Percentiles rank a stretch among this genome's conserved stretches.
phyloP scores from a whole-genome alignment of 2,113 vertebrate species.

The Uropsilus gracilis region DNA sequence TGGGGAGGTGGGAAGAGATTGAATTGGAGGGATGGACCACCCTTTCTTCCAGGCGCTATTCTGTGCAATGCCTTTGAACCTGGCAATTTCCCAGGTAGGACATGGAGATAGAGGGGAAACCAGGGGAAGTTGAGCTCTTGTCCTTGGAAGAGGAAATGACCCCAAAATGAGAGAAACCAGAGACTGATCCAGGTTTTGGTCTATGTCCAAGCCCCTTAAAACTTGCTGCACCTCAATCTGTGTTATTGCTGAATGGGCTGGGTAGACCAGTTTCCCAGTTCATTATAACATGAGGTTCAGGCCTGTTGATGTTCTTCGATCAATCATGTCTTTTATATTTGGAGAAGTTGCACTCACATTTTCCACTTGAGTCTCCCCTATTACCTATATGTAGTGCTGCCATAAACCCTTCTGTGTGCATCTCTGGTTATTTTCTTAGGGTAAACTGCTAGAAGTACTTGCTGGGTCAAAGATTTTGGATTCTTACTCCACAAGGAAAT shows the following conservation, averaged over 20 bases:
- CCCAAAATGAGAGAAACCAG: not conserved
- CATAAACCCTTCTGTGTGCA: not conserved
- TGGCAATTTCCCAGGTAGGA: not conserved
- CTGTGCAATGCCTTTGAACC: not conserved
- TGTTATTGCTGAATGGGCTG: not conserved
- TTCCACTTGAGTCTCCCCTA: not conserved
- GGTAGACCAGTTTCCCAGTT: not conserved
- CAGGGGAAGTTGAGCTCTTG: not conserved
- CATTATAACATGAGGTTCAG: not conserved
- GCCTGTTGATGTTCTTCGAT: not conserved
- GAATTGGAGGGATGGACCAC: too few species aligned
- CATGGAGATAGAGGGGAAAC: not conserved
- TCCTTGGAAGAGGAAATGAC: not conserved
- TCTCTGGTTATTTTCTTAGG: not conserved
- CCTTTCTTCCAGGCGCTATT: not conserved
- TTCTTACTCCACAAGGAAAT: slow-evolving; percentile 1
- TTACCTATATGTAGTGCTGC: not conserved
- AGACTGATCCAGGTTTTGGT: not conserved
- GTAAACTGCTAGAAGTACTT: not conserved
- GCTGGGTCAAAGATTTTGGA: not conserved
- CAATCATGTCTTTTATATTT: not conserved
- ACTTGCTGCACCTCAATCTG: too few species aligned
- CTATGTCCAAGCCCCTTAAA: not conserved
- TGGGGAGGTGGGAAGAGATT: not conserved
- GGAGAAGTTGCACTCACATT: not conserved